These are phyloP conservation scores for Pteruthius melanotis DNA, from an alignment of 2,113 vertebrate species.

Conservation along the genomic window DNA sequence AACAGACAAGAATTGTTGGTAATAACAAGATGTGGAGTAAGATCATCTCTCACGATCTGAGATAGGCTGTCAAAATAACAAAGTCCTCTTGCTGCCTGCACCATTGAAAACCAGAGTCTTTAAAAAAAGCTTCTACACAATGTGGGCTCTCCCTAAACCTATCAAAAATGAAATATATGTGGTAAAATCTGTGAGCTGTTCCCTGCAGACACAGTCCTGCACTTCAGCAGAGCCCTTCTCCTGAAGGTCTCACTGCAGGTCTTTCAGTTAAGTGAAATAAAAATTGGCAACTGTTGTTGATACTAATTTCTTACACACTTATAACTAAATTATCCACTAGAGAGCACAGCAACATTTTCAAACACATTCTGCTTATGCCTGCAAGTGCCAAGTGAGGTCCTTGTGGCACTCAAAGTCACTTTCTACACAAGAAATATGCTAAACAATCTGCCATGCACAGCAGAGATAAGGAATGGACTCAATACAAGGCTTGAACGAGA, in stretches of 20 bases:
- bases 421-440: slow-evolving; percentile 38
- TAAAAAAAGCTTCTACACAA: neutral
- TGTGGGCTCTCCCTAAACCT: neutral
- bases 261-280: slow-evolving; percentile 39
- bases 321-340: slow-evolving; percentile 69
- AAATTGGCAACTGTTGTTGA: slow-evolving; percentile 44
- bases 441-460: slow-evolving; percentile 60
- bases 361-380: slow-evolving; percentile 53
- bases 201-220: neutral
- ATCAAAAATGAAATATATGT: neutral
- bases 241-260: neutral
- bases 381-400: slow-evolving; percentile 27
- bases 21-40: neutral
- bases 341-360: slow-evolving; percentile 68
- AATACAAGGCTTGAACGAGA: slow-evolving; percentile 18
- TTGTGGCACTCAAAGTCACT: slow-evolving; percentile 23
- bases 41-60: neutral
- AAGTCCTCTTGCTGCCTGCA: neutral
- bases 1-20: neutral
- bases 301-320: slow-evolving; percentile 41
- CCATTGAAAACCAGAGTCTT: neutral
- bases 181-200: neutral
- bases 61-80: neutral
- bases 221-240: neutral
- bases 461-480: slow-evolving; percentile 37